These are phyloP conservation scores for Pangasius mekongensis DNA, from an alignment of 2,797 vertebrate species.

Conservation along the genomic window DNA sequence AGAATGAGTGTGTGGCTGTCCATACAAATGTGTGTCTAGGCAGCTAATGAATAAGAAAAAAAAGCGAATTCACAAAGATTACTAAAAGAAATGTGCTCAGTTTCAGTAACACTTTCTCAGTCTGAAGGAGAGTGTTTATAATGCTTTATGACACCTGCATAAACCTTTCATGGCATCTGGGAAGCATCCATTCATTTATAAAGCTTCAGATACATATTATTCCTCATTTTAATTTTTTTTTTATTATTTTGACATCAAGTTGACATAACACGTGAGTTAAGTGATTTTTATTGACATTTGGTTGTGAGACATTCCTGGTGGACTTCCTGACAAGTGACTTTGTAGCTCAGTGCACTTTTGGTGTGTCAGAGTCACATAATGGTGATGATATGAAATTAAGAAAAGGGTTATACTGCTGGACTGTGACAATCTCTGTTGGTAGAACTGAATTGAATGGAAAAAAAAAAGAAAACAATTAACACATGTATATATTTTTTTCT, in stretches of 20 bases:
- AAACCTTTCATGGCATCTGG: background rate
- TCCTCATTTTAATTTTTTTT: background rate
- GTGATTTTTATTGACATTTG: background rate
- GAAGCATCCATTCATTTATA: background rate
- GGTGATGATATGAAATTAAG: too few relatives aligned
- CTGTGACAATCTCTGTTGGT: too few relatives aligned
- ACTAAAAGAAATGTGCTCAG: background rate
- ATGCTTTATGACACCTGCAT: background rate
- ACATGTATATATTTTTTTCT: background rate
- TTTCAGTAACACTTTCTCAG: background rate
- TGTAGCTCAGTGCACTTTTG: background rate
- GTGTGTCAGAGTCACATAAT: background rate
- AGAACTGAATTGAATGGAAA: background rate
- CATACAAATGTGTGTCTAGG: background rate
- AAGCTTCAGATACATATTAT: background rate
- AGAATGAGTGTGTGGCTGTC: background rate
- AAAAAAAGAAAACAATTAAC: background rate
- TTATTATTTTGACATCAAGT: background rate
- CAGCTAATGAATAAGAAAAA: slow-evolving; percentile 31
- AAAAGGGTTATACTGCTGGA: background rate
- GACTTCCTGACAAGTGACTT: background rate
- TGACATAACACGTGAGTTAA: background rate
- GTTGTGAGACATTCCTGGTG: background rate
- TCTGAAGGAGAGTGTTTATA: background rate
- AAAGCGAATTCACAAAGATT: background rate